A percentile compares a stretch with the other conserved stretches of the same genome.
These are phyloP conservation scores for Betta splendens DNA, from an alignment of 2,797 vertebrate species.

Conservation along the genomic window DNA sequence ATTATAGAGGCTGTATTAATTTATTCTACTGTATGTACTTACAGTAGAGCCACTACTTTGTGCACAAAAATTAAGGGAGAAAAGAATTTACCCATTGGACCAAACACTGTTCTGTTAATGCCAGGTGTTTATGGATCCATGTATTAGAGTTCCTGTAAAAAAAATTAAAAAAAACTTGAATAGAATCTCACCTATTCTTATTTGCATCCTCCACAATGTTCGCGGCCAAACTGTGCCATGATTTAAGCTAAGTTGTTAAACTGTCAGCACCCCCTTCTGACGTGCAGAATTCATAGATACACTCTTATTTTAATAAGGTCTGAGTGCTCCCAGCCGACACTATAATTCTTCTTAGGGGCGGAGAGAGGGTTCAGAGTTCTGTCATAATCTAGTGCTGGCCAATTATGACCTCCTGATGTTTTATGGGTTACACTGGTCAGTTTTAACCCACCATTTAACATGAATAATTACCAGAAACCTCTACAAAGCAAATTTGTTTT, in stretches of 20 bases:
- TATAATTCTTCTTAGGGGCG: conserved; percentile 41
- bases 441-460: conserved; percentile 21
- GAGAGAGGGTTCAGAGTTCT: conserved; percentile 28
- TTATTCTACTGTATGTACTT: not conserved
- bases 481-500: not conserved
- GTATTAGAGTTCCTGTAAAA: conserved; percentile 25
- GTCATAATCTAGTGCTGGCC: conserved; percentile 40
- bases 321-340: conserved; percentile 39
- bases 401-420: conserved; percentile 53
- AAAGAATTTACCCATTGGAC: conserved; percentile 15
- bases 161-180: no score
- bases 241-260: conserved; percentile 56
- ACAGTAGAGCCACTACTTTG: no score
- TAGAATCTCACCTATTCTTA: conserved; percentile 10
- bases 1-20: not conserved
- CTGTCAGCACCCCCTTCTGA: conserved; percentile 40
- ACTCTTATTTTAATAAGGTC: conserved; percentile 60
- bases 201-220: conserved; percentile 37
- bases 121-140: conserved; percentile 23
- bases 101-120: conserved; percentile 1
- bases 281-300: conserved; percentile 47
- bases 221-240: conserved; percentile 28
- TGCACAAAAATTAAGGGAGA: no score
- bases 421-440: conserved; percentile 11
- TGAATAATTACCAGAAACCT: conserved; percentile 5